A percentile compares a stretch with the other conserved stretches of the same genome.
Evolutionary conservation across 2,113 vertebrate genomes (phyloP).

Genomic region (Saimiri boliviensis): DNA sequence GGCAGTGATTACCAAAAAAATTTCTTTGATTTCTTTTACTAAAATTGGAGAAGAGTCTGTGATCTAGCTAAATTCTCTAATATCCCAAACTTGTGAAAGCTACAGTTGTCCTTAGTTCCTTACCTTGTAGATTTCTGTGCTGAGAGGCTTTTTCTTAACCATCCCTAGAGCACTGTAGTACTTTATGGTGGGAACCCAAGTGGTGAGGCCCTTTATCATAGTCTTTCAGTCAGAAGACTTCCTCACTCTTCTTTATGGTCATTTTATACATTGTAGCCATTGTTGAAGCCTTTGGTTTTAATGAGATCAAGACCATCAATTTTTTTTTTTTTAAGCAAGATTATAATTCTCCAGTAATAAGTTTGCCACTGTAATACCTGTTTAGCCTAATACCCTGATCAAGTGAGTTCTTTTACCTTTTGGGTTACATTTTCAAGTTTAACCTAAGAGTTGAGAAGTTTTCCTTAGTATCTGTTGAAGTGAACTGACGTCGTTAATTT

Average conservation of each 20-base stretch:
- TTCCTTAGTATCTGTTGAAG: slow-evolving; percentile 14
- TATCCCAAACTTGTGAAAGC: not conserved
- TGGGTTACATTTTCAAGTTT: not conserved
- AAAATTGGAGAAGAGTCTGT: not conserved
- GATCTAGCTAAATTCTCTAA: not conserved
- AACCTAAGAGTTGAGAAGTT: not conserved
- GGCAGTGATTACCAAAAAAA: not conserved
- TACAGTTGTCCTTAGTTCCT: not conserved
- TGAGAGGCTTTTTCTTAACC: not conserved
- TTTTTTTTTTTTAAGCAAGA: not conserved
- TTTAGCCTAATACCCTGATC: not conserved
- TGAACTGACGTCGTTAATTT: not conserved
- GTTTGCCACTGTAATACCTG: not conserved
- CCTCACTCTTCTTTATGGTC: not conserved
- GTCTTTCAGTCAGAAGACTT: not conserved
- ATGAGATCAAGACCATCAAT: not conserved
- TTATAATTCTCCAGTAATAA: slow-evolving; percentile 3
- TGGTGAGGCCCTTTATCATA: not conserved
- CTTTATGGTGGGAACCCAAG: not conserved
- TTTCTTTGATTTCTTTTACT: not conserved
- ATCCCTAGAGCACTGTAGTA: not conserved
- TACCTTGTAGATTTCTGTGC: not conserved
- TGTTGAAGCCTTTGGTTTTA: slow-evolving; percentile 21
- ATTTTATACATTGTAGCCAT: not conserved
- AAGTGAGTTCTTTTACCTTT: not conserved